These are phyloP conservation scores for Cyanoderma ruficeps DNA, from an alignment of 2,113 vertebrate genomes.

Conservation along the genomic window DNA sequence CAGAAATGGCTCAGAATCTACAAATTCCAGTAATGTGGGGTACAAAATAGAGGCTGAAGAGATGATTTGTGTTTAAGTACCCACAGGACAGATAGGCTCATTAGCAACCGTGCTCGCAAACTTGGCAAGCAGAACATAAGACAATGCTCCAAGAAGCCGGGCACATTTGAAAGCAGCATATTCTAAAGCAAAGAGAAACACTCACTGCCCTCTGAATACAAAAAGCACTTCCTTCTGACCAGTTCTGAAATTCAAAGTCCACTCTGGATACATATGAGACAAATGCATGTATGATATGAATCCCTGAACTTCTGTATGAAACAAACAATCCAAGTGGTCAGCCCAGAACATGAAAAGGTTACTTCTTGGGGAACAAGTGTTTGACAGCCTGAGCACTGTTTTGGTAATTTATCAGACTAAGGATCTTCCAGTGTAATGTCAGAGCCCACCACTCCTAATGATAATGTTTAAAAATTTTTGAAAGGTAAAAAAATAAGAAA, in stretches of 20 bases:
- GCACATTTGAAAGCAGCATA: fast-evolving
- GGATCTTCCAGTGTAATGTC: not conserved
- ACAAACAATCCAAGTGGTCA: not conserved
- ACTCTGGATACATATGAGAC: not conserved
- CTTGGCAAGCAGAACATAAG: not conserved
- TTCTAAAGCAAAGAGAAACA: not conserved
- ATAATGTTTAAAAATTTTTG: not conserved
- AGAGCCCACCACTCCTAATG: not conserved
- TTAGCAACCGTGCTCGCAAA: not conserved
- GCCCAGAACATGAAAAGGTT: not conserved
- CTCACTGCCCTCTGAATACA: not conserved
- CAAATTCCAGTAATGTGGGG: not conserved
- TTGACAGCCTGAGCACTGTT: not conserved
- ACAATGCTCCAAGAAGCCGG: not conserved
- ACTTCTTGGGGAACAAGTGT: fast-evolving
- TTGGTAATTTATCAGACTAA: not conserved
- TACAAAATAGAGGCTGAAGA: not conserved
- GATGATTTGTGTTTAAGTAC: not conserved
- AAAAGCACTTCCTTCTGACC: not conserved
- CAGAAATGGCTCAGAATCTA: not conserved
- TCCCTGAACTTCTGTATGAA: not conserved
- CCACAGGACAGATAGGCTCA: not conserved
- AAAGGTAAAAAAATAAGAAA: not conserved
- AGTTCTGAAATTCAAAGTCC: not conserved
- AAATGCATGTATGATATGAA: fast-evolving